These are phyloP conservation scores for Mesocricetus auratus DNA, from an alignment of 2,113 vertebrate species.

Conservation along the genomic window DNA sequence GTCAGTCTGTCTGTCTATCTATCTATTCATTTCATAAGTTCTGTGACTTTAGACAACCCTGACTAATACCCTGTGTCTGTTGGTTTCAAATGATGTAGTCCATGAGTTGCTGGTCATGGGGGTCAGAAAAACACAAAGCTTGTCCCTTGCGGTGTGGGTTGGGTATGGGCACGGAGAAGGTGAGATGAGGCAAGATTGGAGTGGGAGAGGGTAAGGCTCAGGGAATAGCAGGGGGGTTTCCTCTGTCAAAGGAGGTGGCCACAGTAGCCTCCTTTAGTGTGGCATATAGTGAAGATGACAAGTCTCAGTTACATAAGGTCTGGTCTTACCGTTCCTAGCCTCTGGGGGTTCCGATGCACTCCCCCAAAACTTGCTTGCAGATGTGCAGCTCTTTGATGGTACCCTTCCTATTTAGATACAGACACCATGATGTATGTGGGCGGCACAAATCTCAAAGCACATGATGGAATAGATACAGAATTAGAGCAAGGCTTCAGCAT, in stretches of 20 bases:
- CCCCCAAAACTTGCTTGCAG: neutral
- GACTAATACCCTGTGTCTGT: neutral
- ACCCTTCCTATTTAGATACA: neutral
- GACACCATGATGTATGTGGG: neutral
- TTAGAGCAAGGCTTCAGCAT: neutral
- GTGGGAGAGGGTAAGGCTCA: neutral
- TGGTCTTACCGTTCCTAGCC: neutral
- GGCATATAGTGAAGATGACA: neutral
- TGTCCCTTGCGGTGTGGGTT: neutral
- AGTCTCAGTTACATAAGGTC: neutral
- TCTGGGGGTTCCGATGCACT: neutral
- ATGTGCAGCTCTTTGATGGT: neutral
- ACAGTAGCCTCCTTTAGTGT: neutral
- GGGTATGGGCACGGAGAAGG: neutral
- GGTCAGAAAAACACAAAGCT: neutral
- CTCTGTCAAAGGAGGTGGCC: neutral
- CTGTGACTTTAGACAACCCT: too few relatives aligned
- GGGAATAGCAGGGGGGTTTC: neutral
- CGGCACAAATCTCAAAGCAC: neutral
- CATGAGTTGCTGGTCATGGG: fast-evolving
- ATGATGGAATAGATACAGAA: neutral
- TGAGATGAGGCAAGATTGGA: too few relatives aligned
- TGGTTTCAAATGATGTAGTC: neutral
- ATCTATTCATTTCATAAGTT: too few relatives aligned
- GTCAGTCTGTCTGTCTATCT: too few relatives aligned